Evolutionary conservation across 1,140 invertebrate species (phyloP), one percentile per base, ranked within the genome.

Genomic region (Myzus persicae): DNA sequence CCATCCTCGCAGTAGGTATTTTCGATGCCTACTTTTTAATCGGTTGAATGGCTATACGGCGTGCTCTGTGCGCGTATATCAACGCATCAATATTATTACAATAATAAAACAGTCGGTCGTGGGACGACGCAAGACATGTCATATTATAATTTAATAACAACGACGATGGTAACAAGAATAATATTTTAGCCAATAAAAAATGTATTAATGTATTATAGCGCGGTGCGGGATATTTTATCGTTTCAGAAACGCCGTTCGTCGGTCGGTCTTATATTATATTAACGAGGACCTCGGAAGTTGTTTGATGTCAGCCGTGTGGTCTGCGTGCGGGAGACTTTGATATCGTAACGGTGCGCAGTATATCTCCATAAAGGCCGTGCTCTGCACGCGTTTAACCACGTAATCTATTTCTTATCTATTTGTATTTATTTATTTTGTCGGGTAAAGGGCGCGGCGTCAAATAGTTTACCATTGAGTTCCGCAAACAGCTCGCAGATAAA

Each of bases 321-420:
- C 24, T 51, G 31, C n/a, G 8, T n/a, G 31, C 20, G 31, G 42
- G 44, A 89, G 46, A 51, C 87, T 89, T 89, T 51, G 87, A 89
- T 51, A 89, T 89, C 87, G 87, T 89, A 36, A 38, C 87, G 46
- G 87, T 38, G 46, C 20, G 87, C 36, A n/a, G 20, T 89, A 89
- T 51, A 51, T 89, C 44, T 89, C 46, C 87, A 51, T 89, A 89
- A 89, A 89, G n/a, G 40, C 48, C 46, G 87, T 51, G 46, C 42
- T n/a, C 85, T 24, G 46, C 14, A 38, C 87, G 85, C 85, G 85
- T 89, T 51, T 89, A 89, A 89, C 44, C 87, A 51, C 44, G 24
- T 89, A 89, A 89, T 89, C 44, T 51, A 89, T 89, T 89, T 51
- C 46, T 89, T 89, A 89, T 89, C 87, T 89, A 89, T 89, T 51